phyloP scores from a whole-genome alignment of 2,888 invertebrate species.

The Flexamia atlantica region DNA sequence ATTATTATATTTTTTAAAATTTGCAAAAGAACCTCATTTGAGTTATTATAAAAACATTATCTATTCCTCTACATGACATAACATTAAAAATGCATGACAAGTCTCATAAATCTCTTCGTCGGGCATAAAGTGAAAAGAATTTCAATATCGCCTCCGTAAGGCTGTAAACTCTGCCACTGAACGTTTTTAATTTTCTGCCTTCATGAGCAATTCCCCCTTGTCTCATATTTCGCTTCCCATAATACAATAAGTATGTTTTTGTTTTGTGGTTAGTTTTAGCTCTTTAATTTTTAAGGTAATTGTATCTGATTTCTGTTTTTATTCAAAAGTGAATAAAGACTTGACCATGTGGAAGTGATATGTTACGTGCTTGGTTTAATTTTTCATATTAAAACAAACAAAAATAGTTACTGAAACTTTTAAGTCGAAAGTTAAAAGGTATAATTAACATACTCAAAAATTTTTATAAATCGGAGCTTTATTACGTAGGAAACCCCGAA shows the following conservation, averaged over 20 bases:
- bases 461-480: background rate
- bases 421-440: no score
- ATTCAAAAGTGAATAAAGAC: no score
- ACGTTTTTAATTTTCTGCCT: conserved; percentile 42
- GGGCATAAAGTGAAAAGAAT: conserved; percentile 42
- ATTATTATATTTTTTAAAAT: no score
- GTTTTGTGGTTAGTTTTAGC: conserved; percentile 4
- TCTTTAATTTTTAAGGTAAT: background rate
- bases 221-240: conserved; percentile 32
- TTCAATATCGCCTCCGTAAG: conserved; percentile 42
- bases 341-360: no score
- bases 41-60: background rate
- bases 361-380: no score
- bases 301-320: no score
- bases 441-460: no score
- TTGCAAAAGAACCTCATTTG: no score
- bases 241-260: conserved; percentile 19
- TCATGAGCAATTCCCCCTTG: conserved; percentile 43
- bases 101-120: conserved; percentile 28
- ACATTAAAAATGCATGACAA: conserved; percentile 34
- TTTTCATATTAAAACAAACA: no score
- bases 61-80: background rate
- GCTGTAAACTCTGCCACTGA: conserved; percentile 38
- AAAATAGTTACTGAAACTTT: no score
- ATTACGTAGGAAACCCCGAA: background rate